These are phyloP conservation scores for Gymnogyps californianus DNA, from an alignment of 2,113 vertebrate species.

Conservation along the genomic window DNA sequence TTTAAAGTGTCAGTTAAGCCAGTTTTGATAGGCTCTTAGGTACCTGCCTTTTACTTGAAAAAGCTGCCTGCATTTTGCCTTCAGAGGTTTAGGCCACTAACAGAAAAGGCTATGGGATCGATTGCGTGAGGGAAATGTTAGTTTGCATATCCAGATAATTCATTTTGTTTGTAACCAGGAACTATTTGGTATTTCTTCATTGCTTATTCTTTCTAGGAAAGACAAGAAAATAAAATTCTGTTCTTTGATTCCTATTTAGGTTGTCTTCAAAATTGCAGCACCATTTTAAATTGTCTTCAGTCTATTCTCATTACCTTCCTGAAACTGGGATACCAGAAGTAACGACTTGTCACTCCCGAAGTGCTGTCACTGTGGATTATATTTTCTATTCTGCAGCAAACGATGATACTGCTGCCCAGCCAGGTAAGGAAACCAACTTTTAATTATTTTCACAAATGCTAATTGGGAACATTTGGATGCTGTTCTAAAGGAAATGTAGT, in stretches of 20 bases:
- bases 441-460: neutral
- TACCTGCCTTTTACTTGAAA: neutral
- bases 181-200: neutral
- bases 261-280: conserved; percentile 78
- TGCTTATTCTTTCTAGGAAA: neutral
- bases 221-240: neutral
- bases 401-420: neutral
- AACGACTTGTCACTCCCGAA: conserved; percentile 90
- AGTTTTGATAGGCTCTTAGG: neutral
- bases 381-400: conserved; percentile 88
- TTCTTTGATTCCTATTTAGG: conserved; percentile 31
- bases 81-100: neutral
- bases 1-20: neutral
- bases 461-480: neutral
- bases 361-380: conserved; percentile 92
- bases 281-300: conserved; percentile 83
- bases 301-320: conserved; percentile 83
- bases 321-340: conserved; percentile 85
- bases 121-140: neutral
- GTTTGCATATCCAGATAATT: neutral
- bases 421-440: conserved; percentile 65
- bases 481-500: neutral
- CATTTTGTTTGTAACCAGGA: neutral
- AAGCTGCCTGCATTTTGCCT: neutral
- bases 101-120: neutral